A percentile compares a stretch with the other conserved stretches of the same genome.
These are phyloP conservation scores for Electrona antarctica DNA, from an alignment of 2,113 vertebrate genomes.

Conservation along the genomic window DNA sequence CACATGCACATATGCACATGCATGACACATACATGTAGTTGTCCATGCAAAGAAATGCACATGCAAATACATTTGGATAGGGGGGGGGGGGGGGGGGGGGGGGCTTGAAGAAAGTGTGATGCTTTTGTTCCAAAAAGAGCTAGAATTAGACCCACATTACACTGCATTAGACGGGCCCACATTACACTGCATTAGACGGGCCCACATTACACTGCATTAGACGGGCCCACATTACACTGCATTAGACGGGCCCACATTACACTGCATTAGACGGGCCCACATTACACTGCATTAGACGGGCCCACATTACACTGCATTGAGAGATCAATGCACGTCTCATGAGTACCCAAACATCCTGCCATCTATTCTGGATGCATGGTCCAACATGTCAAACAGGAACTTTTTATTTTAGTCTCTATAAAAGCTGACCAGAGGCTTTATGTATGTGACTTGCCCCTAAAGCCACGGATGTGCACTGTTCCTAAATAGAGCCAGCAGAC, in stretches of 20 bases:
- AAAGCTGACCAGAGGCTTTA: slow-evolving; percentile 39
- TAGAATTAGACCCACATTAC: neutral
- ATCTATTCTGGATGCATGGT: slow-evolving; percentile 1
- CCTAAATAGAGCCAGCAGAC: slow-evolving; percentile 61
- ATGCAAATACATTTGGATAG: slow-evolving; percentile 3
- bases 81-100: slow-evolving; percentile 12
- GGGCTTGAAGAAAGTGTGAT: slow-evolving; percentile 39
- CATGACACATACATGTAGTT: too few species aligned
- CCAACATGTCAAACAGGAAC: slow-evolving; percentile 15
- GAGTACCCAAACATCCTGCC: slow-evolving; percentile 35
- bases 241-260: too few species aligned
- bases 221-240: too few species aligned
- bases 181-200: too few species aligned
- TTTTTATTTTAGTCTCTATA: slow-evolving; percentile 45
- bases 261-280: too few species aligned
- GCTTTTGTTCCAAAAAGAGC: slow-evolving; percentile 28
- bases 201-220: too few species aligned
- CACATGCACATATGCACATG: slow-evolving; percentile 9
- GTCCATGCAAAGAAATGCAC: slow-evolving; percentile 7
- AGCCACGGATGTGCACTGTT: slow-evolving; percentile 34
- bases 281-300: too few species aligned
- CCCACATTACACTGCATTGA: too few species aligned
- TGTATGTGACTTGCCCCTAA: slow-evolving; percentile 29
- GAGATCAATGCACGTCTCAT: neutral
- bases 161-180: too few species aligned